Evolutionary conservation across 2,888 invertebrate genomes (phyloP), one percentile per base, ranked within the genome.

Genomic region (Formica aserva): DNA sequence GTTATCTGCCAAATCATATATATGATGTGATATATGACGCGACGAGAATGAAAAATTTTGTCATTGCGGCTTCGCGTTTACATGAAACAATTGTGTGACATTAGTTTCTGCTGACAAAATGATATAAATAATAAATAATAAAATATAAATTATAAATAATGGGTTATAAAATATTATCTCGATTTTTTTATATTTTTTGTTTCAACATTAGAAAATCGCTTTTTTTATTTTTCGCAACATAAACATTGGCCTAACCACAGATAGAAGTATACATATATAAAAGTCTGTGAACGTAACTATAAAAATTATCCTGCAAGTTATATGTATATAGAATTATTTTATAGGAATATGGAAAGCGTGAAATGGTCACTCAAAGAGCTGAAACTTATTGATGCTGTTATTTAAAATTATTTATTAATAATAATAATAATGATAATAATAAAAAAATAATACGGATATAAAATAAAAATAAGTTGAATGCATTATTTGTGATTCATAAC

Each of bases 341-440:
- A 38, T 41, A 63, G 75, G 62, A 75, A 75, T 41, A n/a, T 75
- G 75, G 75, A 75, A 75, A 11, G 63, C 22, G 35, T 45, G n/a
- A 63, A 75, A 63, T 35, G 18, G 22, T 75, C 22, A n/a, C 13
- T 48, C 29, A 75, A 63, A 75, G 4, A 62, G 32, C 13, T 75
- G 32, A 75, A 63, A 35, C 63, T 75, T 63, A 45, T 88, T 87
- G 82, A 84, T 88, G 85, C 85, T 85, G 88, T 92, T 92, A 91
- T 92, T 93, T 90, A 85, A 92, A 93, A 91, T 92, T 88, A 89
- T 93, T 93, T 93, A 93, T 92, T 92, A 91, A 85, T 89, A 86
- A 84, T 89, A 85, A 85, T 89, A 75, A 71, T 60, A 67, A 82
- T 67, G 67, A 66, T 82, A 48, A 82, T 82, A n/a, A 52, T 57